A percentile compares a stretch with the other conserved stretches of the same genome.
phyloP scores from a whole-genome alignment of 2,113 vertebrate species.

The Rhizomys pruinosus region DNA sequence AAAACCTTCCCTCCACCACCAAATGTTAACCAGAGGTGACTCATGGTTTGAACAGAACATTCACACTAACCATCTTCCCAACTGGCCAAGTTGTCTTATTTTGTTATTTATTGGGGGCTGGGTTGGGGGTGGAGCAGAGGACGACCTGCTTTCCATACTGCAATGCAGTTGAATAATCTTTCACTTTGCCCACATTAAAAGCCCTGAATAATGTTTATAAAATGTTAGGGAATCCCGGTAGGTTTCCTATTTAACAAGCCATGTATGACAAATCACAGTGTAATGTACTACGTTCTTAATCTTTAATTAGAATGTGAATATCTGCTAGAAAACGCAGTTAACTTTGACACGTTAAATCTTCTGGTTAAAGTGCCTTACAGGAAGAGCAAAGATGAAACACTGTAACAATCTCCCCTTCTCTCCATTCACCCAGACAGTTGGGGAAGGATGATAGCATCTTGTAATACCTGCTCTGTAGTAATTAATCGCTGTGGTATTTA shows the following conservation, averaged over 20 bases:
- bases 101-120: conserved; percentile 74
- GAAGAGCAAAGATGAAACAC: conserved; percentile 92
- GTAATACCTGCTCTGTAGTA: conserved; percentile 95
- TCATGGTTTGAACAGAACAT: conserved; percentile 77
- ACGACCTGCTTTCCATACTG: conserved; percentile 80
- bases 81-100: conserved; percentile 69
- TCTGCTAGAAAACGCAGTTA: conserved; percentile 91
- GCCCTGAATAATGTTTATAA: conserved; percentile 92
- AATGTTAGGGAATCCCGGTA: conserved; percentile 93
- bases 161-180: conserved; percentile 87
- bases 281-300: conserved; percentile 95
- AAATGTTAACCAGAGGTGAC: conserved; percentile 44
- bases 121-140: conserved; percentile 16
- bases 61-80: conserved; percentile 67
- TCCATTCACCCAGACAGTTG: conserved; percentile 92
- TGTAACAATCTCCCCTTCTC: conserved; percentile 90
- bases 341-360: conserved; percentile 96
- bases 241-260: conserved; percentile 94
- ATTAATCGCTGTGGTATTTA: conserved; percentile 99
- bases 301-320: conserved; percentile 96
- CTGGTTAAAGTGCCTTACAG: conserved; percentile 94
- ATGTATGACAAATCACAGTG: conserved; percentile 95
- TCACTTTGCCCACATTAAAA: conserved; percentile 89
- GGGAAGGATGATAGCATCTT: conserved; percentile 93
- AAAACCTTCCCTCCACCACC: conserved; percentile 30